Evolutionary conservation across 2,113 vertebrate genomes (phyloP).

Genomic region (Speoplatyrhinus poulsoni): DNA sequence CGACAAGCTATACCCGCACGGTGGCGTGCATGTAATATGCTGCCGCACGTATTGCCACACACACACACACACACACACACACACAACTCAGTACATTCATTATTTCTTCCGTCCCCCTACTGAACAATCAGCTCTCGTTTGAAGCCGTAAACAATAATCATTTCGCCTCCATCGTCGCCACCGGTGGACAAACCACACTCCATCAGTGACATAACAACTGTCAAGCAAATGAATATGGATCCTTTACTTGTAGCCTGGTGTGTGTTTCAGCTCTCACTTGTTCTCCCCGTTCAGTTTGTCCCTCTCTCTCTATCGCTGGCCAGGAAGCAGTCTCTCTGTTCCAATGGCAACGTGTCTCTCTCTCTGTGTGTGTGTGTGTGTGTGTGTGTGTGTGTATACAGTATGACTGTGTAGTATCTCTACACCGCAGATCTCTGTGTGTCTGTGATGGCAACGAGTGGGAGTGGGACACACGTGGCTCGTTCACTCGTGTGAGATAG

Average conservation of each 20-base stretch:
- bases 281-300: not conserved
- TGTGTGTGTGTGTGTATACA: conserved; percentile 25
- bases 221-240: conserved; percentile 52
- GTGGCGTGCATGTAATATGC: conserved; percentile 7
- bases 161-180: conserved; percentile 6
- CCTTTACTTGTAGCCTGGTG: conserved; percentile 68
- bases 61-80: not conserved
- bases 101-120: not conserved
- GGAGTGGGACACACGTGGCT: conserved; percentile 57
- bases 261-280: conserved; percentile 44
- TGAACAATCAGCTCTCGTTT: conserved; percentile 18
- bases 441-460: conserved; percentile 69
- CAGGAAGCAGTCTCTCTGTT: conserved; percentile 32
- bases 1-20: not conserved
- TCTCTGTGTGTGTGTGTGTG: conserved; percentile 35
- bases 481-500: conserved; percentile 70
- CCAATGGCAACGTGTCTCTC: conserved; percentile 22
- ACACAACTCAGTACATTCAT: conserved; percentile 12
- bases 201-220: conserved; percentile 50
- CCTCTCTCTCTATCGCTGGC: conserved; percentile 39
- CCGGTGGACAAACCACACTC: conserved; percentile 7
- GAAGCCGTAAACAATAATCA: conserved; percentile 29
- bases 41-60: not conserved
- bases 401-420: conserved; percentile 9
- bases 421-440: conserved; percentile 54